Conservation (phyloP, 2,113 vertebrate genomes). For the Aphyosemion australe region DNA sequence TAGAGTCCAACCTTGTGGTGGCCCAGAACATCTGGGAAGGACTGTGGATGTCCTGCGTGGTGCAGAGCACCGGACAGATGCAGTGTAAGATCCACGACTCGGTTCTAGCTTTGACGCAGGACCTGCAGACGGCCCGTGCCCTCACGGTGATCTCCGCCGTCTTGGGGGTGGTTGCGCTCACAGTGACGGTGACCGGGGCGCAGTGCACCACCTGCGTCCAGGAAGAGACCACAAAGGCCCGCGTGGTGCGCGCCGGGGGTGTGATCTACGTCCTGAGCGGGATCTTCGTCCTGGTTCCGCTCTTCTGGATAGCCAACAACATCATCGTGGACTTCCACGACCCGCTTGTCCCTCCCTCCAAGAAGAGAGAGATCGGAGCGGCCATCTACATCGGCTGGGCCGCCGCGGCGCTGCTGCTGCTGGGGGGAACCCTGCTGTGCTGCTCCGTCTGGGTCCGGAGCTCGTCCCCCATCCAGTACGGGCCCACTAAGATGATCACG, state of each 20-base stretch:
- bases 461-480: constrained; percentile 83
- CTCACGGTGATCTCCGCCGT: constrained; percentile 87
- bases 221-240: constrained; percentile 78
- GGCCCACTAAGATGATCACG: constrained; percentile 79
- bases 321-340: constrained; percentile 91
- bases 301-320: constrained; percentile 93
- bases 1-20: constrained; percentile 90
- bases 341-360: constrained; percentile 75
- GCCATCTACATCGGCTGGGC: constrained; percentile 96
- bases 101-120: constrained; percentile 75
- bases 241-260: constrained; percentile 84
- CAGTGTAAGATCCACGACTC: constrained; percentile 90
- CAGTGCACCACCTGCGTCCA: constrained; percentile 91
- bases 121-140: constrained; percentile 88
- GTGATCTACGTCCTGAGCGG: constrained; percentile 84
- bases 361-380: constrained; percentile 91
- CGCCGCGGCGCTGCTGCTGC: constrained; percentile 84
- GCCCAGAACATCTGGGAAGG: constrained; percentile 91
- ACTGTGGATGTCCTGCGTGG: constrained; percentile 94
- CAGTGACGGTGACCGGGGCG: constrained; percentile 87
- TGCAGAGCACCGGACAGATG: constrained; percentile 93
- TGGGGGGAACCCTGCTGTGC: constrained; percentile 87
- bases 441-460: constrained; percentile 79
- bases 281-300: constrained; percentile 86
- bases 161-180: constrained; percentile 84